Base-by-base conservation (phyloP, 2,797 vertebrate genomes). In the Psittacula echo region DNA sequence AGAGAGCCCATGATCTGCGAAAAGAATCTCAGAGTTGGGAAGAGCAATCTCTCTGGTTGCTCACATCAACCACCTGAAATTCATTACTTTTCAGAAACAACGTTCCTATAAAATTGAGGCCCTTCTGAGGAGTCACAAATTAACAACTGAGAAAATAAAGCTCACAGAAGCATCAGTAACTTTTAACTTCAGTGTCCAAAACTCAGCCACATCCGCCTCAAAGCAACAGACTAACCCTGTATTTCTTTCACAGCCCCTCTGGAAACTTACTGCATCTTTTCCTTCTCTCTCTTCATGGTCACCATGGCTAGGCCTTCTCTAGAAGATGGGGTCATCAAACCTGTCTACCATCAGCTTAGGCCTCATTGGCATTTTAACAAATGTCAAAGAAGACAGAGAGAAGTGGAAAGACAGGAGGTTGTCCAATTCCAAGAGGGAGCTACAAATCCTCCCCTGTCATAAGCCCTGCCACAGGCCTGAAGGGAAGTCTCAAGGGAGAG, bases 331-430 rank as follows among this genome's bases (percentile, higher is more conserved):
- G 45, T 51, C 44, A 86, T 20, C 27, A 48, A 50, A 64, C 32
- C 56, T 51, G 30, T 11, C 30, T 81, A n/a, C 30, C 56, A 73
- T 24, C 26, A 62, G 16, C 37, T 73, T 42, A 32, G 86, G 39
- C 8, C n/a, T 47, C 2, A 1, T 19, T 7, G 22, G 47, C 21
- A 51, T 32, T 76, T 58, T 23, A 51, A 51, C 0, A 0, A 11
- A 41, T 21, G 26, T n/a, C 22, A 48, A 9, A 65, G 53, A 60
- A 60, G 14, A 54, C 24, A 51, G 23, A 24, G 37, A 39, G 30
- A 41, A 61, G 42, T 10, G 9, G 32, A 65, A 32, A 23, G 50
- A 37, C 1, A 3, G 13, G 10, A 60, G 41, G 51, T 30, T 81
- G 29, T 37, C 53, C 7, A 13, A 20, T 66, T 51, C 32, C 73